Evolutionary conservation across 2,113 vertebrate genomes (phyloP).

Genomic region (Sceloporus tristichus): DNA sequence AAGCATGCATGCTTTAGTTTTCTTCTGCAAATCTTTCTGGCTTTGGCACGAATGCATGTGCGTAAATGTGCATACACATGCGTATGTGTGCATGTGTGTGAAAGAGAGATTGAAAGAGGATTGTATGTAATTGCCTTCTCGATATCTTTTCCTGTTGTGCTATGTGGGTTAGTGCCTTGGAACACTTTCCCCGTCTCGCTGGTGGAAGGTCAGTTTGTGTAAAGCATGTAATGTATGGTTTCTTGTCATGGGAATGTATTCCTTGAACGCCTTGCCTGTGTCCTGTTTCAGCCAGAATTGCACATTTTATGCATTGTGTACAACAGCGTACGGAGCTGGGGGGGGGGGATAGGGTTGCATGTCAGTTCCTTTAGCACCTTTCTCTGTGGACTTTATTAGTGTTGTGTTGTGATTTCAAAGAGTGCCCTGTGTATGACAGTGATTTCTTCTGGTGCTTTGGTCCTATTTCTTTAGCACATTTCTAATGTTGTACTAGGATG

Average conservation of each 20-base stretch:
- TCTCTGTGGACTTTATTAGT: constrained; percentile 3
- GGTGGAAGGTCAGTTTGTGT: too few species aligned
- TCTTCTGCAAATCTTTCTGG: not conserved
- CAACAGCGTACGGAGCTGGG: too few species aligned
- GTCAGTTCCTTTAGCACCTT: not conserved
- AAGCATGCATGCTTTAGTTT: not conserved
- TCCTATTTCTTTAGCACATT: not conserved
- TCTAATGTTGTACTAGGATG: not conserved
- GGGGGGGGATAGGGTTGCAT: not conserved
- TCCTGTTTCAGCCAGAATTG: not conserved
- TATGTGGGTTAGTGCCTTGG: not conserved
- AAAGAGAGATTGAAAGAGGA: too few species aligned
- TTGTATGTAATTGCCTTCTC: not conserved
- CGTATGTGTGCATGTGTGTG: too few species aligned
- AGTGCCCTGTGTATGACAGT: not conserved
- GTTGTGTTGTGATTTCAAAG: not conserved
- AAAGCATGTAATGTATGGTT: not conserved
- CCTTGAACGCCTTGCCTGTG: not conserved
- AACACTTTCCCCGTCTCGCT: not conserved
- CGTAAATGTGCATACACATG: not conserved
- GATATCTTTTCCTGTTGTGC: not conserved
- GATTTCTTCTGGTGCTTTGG: not conserved
- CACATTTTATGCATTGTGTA: not conserved
- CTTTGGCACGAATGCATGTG: not conserved
- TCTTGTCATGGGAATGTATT: not conserved